Evolutionary conservation across 2,113 vertebrate genomes (phyloP).

Genomic region (Jacana jacana): DNA sequence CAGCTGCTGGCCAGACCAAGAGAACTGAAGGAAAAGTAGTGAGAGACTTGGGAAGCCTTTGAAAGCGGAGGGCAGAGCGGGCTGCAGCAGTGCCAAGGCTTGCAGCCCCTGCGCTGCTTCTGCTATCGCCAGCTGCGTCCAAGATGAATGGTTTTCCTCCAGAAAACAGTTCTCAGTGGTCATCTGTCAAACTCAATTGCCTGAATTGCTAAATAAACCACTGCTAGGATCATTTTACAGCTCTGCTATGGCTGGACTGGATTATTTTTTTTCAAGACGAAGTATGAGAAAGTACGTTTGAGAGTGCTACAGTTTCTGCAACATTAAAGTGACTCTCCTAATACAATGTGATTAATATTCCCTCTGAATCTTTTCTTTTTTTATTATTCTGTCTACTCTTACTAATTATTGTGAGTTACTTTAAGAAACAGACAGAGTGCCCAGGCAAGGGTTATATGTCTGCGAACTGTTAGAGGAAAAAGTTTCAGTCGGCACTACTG

Average conservation of each 20-base stretch:
- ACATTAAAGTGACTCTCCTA: not conserved
- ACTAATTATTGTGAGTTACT: not conserved
- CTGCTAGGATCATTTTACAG: not conserved
- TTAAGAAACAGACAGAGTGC: not conserved
- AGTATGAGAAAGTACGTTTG: not conserved
- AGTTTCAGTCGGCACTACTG: not conserved
- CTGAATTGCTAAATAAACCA: slow-evolving; percentile 3
- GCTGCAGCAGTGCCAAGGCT: not conserved
- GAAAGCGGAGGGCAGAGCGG: not conserved
- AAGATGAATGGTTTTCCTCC: not conserved
- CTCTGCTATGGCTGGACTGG: not conserved
- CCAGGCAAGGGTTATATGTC: not conserved
- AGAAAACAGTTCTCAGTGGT: slow-evolving; percentile 5
- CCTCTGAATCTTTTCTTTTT: not conserved
- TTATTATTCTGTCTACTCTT: not conserved
- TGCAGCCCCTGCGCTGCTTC: not conserved
- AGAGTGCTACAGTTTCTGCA: not conserved
- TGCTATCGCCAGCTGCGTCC: not conserved
- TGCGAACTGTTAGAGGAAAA: not conserved
- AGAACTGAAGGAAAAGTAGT: not conserved
- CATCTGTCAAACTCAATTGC: slow-evolving; percentile 13
- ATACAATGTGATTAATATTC: not conserved
- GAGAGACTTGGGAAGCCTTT: not conserved
- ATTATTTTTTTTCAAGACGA: not conserved
- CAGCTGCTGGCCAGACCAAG: not conserved